These are phyloP conservation scores for Hirudinaria manillensis DNA, from an alignment of 2,888 invertebrate species.

Conservation along the genomic window DNA sequence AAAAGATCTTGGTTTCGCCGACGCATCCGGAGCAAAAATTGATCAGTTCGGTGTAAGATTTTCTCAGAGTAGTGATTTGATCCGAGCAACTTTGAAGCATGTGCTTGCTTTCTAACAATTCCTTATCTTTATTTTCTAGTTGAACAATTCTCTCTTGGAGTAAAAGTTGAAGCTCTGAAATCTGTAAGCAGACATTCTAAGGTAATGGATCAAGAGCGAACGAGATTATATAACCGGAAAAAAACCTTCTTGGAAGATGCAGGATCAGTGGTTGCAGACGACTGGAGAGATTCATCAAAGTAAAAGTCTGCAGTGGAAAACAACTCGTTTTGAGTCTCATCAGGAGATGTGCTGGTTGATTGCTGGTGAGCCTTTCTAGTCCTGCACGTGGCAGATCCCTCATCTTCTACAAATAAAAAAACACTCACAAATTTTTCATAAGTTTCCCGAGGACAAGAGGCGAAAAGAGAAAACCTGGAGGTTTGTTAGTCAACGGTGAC, in stretches of 20 bases:
- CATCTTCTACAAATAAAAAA: neutral
- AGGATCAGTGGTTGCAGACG: slow-evolving; percentile 63
- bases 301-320: slow-evolving; percentile 77
- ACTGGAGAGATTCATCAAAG: slow-evolving; percentile 80
- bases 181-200: slow-evolving; percentile 13
- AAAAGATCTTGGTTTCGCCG: slow-evolving; percentile 16
- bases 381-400: neutral
- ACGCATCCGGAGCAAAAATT: slow-evolving; percentile 18
- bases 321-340: slow-evolving; percentile 56
- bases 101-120: slow-evolving; percentile 24
- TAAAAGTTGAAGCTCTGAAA: slow-evolving; percentile 52
- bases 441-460: neutral
- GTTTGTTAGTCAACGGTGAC: no score
- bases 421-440: neutral
- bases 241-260: slow-evolving; percentile 40
- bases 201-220: neutral
- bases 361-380: neutral
- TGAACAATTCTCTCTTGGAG: slow-evolving; percentile 58
- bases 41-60: slow-evolving; percentile 15
- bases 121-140: slow-evolving; percentile 51
- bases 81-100: neutral
- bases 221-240: no score
- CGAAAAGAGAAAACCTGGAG: neutral
- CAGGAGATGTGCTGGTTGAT: neutral
- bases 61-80: neutral